phyloP scores from a whole-genome alignment of 2,888 invertebrate genomes.

The Polyommatus iphigenia region DNA sequence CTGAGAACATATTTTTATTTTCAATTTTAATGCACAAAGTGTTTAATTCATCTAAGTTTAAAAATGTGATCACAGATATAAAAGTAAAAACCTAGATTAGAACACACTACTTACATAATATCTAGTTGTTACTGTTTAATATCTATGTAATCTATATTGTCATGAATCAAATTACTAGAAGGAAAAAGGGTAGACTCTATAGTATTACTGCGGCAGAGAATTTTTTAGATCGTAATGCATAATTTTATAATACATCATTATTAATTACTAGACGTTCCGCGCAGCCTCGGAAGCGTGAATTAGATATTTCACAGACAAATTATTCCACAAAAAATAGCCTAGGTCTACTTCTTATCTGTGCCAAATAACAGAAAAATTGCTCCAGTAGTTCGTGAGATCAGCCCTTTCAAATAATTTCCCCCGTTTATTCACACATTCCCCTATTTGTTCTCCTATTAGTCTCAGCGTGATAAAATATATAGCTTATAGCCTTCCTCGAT shows the following conservation, averaged over 20 bases:
- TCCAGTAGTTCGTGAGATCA: too few relatives aligned
- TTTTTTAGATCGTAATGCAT: neutral
- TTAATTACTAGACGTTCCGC: neutral
- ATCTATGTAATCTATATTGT: neutral
- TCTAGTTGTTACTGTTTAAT: neutral
- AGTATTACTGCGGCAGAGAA: neutral
- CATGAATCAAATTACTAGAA: neutral
- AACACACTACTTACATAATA: slow-evolving; percentile 20
- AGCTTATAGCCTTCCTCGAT: too few relatives aligned
- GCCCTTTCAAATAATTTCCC: too few relatives aligned
- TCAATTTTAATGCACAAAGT: slow-evolving; percentile 35
- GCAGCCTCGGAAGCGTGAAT: too few relatives aligned
- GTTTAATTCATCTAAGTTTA: slow-evolving; percentile 35
- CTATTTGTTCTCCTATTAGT: too few relatives aligned
- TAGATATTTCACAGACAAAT: too few relatives aligned
- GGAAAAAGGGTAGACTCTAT: neutral
- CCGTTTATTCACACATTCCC: too few relatives aligned
- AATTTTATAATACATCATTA: neutral
- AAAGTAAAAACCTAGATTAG: slow-evolving; percentile 42
- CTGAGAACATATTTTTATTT: slow-evolving; percentile 23
- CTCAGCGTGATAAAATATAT: too few relatives aligned
- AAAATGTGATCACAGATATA: slow-evolving; percentile 46
- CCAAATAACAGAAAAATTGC: too few relatives aligned
- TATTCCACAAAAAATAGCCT: too few relatives aligned
- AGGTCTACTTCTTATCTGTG: too few relatives aligned